A percentile compares a stretch with the other conserved stretches of the same genome.
phyloP scores from a whole-genome alignment of 2,888 invertebrate species.

The Amphipoea oculea region DNA sequence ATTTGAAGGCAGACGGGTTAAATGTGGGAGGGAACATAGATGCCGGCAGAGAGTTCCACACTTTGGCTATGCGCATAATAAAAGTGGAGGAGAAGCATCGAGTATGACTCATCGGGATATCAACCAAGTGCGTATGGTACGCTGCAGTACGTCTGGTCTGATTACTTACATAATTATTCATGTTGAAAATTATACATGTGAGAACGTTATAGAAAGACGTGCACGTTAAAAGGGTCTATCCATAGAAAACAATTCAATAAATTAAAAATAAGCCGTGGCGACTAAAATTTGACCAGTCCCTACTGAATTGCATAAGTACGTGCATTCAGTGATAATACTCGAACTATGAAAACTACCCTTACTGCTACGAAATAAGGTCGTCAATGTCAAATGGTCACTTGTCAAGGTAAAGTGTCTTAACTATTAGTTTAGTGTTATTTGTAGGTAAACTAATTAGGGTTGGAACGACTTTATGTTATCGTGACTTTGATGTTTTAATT shows the following conservation, averaged over 20 bases:
- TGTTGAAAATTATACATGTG: no score
- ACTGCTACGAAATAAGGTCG: background rate
- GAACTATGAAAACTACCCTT: background rate
- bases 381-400: slow-evolving; percentile 3
- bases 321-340: background rate
- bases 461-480: background rate
- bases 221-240: background rate
- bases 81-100: no score
- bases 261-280: background rate
- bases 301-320: background rate
- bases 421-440: slow-evolving; percentile 14
- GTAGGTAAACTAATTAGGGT: slow-evolving; percentile 1
- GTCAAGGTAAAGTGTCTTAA: slow-evolving; percentile 41
- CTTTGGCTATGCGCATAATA: no score
- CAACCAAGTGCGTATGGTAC: no score
- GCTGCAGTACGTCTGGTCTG: no score
- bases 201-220: no score
- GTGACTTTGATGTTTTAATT: no score
- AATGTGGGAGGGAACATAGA: no score
- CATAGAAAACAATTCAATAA: background rate
- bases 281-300: background rate
- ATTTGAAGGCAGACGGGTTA: no score
- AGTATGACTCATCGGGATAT: no score
- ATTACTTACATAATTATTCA: no score
- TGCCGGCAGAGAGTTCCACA: no score